A percentile compares a stretch with the other conserved stretches of the same genome.
Conservation (phyloP, 2,797 vertebrate genomes). For the Kryptolebias ocellatus region DNA sequence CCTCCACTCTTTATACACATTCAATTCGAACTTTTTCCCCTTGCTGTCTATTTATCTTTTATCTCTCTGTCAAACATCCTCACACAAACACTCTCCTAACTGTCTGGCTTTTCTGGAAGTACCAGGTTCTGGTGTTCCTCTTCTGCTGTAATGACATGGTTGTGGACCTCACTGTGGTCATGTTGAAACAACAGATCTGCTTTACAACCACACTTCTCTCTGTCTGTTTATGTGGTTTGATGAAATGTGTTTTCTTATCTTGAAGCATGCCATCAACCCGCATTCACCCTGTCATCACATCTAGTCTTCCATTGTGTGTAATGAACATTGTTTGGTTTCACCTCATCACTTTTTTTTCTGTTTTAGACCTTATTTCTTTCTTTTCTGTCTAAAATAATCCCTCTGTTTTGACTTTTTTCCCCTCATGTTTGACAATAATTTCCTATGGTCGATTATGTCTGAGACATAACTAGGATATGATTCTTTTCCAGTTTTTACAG, state of each 20-base stretch:
- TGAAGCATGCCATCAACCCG: conserved; percentile 37
- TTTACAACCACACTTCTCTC: conserved; percentile 44
- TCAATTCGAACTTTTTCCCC: conserved; percentile 13
- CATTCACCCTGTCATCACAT: conserved; percentile 29
- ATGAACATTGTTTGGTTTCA: conserved; percentile 36
- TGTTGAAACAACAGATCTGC: conserved; percentile 53
- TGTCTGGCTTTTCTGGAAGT: conserved; percentile 24
- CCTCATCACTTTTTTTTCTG: conserved; percentile 6
- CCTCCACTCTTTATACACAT: conserved; percentile 29
- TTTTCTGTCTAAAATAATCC: conserved; percentile 28
- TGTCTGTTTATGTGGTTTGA: conserved; percentile 47
- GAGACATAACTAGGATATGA: conserved; percentile 45
- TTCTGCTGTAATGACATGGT: conserved; percentile 64
- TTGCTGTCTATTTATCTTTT: conserved; percentile 52
- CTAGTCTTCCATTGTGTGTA: conserved; percentile 13
- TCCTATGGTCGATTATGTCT: conserved; percentile 47
- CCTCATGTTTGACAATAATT: conserved; percentile 52
- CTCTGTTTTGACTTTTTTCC: conserved; percentile 37
- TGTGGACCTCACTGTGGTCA: conserved; percentile 41
- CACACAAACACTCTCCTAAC: conserved; percentile 29
- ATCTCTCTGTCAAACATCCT: conserved; percentile 46
- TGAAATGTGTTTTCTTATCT: conserved; percentile 43
- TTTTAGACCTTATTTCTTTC: conserved; percentile 21
- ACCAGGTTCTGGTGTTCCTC: conserved; percentile 39
- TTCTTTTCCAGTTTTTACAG: conserved; percentile 49